These are phyloP conservation scores for Anolis sagrei DNA, from an alignment of 2,113 vertebrate species.

Conservation along the genomic window DNA sequence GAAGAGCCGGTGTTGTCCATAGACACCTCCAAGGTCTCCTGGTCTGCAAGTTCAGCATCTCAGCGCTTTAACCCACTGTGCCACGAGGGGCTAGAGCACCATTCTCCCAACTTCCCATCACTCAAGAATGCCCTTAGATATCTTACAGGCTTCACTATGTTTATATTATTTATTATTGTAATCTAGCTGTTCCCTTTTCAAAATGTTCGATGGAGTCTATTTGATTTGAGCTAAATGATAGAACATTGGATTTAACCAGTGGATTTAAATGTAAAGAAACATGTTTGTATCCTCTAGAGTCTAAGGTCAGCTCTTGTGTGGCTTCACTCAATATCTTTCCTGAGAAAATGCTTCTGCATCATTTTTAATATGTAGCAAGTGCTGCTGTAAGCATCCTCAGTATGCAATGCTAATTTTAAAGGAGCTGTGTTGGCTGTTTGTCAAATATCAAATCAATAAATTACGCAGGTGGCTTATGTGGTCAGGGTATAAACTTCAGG, in stretches of 20 bases:
- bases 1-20: too few species aligned
- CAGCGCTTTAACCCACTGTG: too few species aligned
- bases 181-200: not conserved
- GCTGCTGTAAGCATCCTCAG: conserved; percentile 46
- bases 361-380: conserved; percentile 12
- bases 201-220: not conserved
- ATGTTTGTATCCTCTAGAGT: conserved; percentile 12
- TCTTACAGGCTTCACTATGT: not conserved
- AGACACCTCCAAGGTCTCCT: too few species aligned
- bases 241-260: conserved; percentile 41
- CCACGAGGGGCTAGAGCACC: too few species aligned
- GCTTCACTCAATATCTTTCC: conserved; percentile 37
- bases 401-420: conserved; percentile 38
- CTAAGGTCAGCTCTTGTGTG: conserved; percentile 9
- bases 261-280: not conserved
- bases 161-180: not conserved
- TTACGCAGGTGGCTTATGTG: conserved; percentile 56
- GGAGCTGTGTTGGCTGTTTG: conserved; percentile 52
- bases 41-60: too few species aligned
- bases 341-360: conserved; percentile 9
- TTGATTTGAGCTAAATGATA: not conserved
- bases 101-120: too few species aligned
- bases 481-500: conserved; percentile 37
- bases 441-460: conserved; percentile 65
- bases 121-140: too few species aligned